These are phyloP conservation scores for Melanotaenia boesemani DNA, from an alignment of 2,797 vertebrate genomes.

Conservation along the genomic window DNA sequence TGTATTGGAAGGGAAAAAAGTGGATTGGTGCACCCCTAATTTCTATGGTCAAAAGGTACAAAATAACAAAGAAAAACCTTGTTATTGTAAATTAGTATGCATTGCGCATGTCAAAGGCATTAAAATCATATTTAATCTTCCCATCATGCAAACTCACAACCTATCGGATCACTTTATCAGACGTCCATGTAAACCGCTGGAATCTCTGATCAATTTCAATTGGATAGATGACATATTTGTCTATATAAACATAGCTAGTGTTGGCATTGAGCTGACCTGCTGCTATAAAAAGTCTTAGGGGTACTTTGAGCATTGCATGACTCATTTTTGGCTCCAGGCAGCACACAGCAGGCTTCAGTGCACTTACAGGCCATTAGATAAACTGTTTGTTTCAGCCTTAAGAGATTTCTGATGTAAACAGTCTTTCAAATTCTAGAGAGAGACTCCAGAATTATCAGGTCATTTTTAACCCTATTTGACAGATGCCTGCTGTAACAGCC, in stretches of 20 bases:
- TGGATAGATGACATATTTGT: no score
- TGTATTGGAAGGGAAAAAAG: no score
- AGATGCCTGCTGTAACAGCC: neutral
- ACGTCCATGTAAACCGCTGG: no score
- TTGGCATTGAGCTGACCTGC: conserved; percentile 63
- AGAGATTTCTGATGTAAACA: conserved; percentile 39
- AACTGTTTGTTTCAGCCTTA: conserved; percentile 45
- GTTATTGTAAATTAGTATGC: no score
- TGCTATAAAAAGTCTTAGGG: conserved; percentile 62
- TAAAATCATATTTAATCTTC: no score
- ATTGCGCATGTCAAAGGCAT: no score
- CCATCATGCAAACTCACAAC: no score
- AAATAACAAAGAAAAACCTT: no score
- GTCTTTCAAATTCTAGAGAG: conserved; percentile 16
- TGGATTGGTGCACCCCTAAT: no score
- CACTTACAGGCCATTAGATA: conserved; percentile 58
- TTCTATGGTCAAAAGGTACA: no score
- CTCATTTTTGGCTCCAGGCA: conserved; percentile 56
- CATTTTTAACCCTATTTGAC: conserved; percentile 13
- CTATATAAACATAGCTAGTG: conserved; percentile 6
- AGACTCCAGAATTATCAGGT: conserved; percentile 34
- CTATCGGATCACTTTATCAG: no score
- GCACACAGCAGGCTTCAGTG: conserved; percentile 49
- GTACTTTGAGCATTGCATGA: conserved; percentile 60
- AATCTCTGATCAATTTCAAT: no score